These are phyloP conservation scores for Leptopilina drosophilae DNA, from an alignment of 2,888 invertebrate species.

Conservation along the genomic window DNA sequence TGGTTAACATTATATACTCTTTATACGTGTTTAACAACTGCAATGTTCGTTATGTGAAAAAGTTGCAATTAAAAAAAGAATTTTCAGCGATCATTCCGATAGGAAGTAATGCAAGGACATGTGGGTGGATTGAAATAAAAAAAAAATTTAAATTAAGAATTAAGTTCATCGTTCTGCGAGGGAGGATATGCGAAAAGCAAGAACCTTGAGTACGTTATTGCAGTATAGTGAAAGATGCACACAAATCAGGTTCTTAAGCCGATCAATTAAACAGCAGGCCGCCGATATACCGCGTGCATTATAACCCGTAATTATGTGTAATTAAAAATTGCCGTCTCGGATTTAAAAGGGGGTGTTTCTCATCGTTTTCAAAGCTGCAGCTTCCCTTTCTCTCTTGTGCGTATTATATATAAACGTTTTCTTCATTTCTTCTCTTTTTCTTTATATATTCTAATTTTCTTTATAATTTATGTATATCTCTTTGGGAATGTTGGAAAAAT, in stretches of 20 bases:
- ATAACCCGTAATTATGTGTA: constrained; percentile 74
- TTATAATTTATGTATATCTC: background rate
- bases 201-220: constrained; percentile 1
- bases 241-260: constrained; percentile 72
- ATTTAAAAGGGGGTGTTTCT: constrained; percentile 57
- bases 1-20: background rate
- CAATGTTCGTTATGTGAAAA: background rate
- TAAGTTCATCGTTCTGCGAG: constrained; percentile 18
- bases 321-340: constrained; percentile 70
- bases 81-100: background rate
- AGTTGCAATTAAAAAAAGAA: background rate
- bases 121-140: constrained; percentile 3
- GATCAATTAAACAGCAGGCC: constrained; percentile 75
- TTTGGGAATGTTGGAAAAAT: background rate
- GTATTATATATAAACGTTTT: background rate
- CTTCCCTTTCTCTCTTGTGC: constrained; percentile 38
- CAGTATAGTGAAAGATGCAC: constrained; percentile 46
- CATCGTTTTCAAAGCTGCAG: constrained; percentile 45
- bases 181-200: constrained; percentile 10
- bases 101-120: constrained; percentile 15
- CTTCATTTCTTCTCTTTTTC: background rate
- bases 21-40: background rate
- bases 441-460: too few species aligned
- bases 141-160: constrained; percentile 11
- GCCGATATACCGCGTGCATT: constrained; percentile 69